phyloP scores from a whole-genome alignment of 53 echinoderm and acorn worm genomes.

The Holothuria leucospilota region DNA sequence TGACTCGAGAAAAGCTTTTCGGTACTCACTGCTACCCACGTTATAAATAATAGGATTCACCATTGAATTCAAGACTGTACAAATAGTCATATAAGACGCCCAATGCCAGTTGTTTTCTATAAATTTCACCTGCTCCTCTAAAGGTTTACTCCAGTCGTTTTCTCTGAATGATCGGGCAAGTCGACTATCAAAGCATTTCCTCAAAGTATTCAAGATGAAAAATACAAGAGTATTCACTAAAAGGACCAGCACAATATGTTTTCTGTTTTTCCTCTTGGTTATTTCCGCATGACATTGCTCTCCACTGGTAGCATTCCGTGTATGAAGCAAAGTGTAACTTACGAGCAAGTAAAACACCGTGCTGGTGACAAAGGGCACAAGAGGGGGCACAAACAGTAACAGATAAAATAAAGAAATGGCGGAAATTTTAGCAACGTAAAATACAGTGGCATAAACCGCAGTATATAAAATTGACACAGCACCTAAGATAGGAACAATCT shows the following conservation, averaged over 20 bases:
- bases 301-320: too few relatives aligned
- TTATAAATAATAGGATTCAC: slow-evolving; percentile 33
- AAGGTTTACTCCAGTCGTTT: not conserved
- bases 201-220: slow-evolving; percentile 15
- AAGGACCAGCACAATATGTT: not conserved
- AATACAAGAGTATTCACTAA: slow-evolving; percentile 14
- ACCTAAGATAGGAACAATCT: not conserved
- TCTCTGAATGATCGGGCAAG: slow-evolving; percentile 13
- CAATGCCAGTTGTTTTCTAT: not conserved
- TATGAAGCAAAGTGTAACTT: too few relatives aligned
- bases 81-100: slow-evolving; percentile 42
- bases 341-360: not conserved
- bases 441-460: not conserved
- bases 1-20: not conserved
- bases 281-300: too few relatives aligned
- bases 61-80: slow-evolving; percentile 24
- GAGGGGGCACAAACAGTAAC: slow-evolving; percentile 2
- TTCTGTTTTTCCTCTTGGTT: not conserved
- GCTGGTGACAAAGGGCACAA: not conserved
- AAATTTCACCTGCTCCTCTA: not conserved
- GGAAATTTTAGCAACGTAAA: not conserved
- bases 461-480: not conserved
- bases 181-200: slow-evolving; percentile 1
- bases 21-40: slow-evolving; percentile 26
- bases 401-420: not conserved